phyloP scores from a whole-genome alignment of 1,140 invertebrate species.

The Neocloeon triangulifer region DNA sequence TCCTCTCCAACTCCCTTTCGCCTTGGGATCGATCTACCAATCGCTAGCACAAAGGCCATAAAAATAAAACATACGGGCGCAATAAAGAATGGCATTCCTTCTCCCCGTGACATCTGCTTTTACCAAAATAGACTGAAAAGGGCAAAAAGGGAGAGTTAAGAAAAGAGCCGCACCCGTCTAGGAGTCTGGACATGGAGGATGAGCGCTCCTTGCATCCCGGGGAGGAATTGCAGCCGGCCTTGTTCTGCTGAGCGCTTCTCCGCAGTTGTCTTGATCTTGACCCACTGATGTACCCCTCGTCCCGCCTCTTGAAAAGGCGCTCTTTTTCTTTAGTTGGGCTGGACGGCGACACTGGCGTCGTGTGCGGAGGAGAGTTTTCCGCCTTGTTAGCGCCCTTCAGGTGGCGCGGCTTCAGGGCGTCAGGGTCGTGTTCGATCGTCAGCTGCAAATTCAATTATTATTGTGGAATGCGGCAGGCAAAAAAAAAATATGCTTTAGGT shows the following conservation, averaged over 20 bases:
- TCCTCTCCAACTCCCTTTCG: too few relatives aligned
- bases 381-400: not conserved
- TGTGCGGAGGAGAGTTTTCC: constrained; percentile 5
- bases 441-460: constrained; percentile 25
- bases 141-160: too few relatives aligned
- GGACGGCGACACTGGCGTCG: constrained; percentile 6
- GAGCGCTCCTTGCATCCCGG: constrained; percentile 50
- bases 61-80: too few relatives aligned
- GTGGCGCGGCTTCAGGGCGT: constrained; percentile 27
- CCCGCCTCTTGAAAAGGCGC: constrained; percentile 39
- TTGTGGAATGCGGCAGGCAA: too few relatives aligned
- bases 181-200: constrained; percentile 58
- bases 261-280: constrained; percentile 23
- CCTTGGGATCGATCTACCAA: too few relatives aligned
- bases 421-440: constrained; percentile 74
- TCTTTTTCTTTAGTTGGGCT: constrained; percentile 22
- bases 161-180: constrained; percentile 34
- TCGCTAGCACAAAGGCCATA: too few relatives aligned
- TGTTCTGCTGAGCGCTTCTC: too few relatives aligned
- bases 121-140: too few relatives aligned
- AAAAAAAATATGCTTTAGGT: too few relatives aligned
- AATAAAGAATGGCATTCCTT: too few relatives aligned
- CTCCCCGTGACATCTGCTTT: too few relatives aligned
- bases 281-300: constrained; percentile 33
- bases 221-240: too few relatives aligned